A percentile compares a stretch with the other conserved stretches of the same genome.
Conservation (phyloP, 2,888 invertebrate genomes). For the Ichneumon xanthorius region DNA sequence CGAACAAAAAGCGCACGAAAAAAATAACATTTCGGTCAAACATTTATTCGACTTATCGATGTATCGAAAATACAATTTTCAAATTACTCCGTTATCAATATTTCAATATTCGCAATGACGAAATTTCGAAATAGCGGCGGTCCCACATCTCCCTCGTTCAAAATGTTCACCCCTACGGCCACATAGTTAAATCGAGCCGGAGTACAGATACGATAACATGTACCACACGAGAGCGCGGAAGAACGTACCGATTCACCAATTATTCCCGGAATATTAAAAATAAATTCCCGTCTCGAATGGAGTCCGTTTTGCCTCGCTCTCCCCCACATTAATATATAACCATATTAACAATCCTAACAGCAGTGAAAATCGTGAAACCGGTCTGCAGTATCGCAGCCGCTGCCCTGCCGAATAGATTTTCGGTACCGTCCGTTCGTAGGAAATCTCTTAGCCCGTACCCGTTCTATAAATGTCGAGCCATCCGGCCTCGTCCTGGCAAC, state of each 20-base stretch:
- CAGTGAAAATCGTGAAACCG: slow-evolving; percentile 1
- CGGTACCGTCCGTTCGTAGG: slow-evolving; percentile 31
- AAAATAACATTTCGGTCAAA: not conserved
- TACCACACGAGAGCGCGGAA: too few species aligned
- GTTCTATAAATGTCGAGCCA: slow-evolving; percentile 42
- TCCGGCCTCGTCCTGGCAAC: slow-evolving; percentile 20
- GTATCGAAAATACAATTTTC: too few species aligned
- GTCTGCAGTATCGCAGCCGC: not conserved
- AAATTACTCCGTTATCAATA: too few species aligned
- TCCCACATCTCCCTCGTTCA: too few species aligned
- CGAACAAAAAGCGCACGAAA: too few species aligned
- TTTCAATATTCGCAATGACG: too few species aligned
- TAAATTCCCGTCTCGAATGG: not conserved
- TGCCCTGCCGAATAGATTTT: slow-evolving; percentile 38
- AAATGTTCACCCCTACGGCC: not conserved
- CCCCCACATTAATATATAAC: not conserved
- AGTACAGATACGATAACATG: not conserved
- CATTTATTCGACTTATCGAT: too few species aligned
- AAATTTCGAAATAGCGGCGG: too few species aligned
- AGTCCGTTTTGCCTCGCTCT: too few species aligned
- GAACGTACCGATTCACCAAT: too few species aligned
- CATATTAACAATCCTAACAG: not conserved
- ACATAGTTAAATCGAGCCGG: not conserved
- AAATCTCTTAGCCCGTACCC: slow-evolving; percentile 39
- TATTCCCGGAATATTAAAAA: not conserved